Percentiles rank a stretch among this genome's conserved stretches.
phyloP scores from a whole-genome alignment of 1,140 invertebrate genomes.

The Drosophila lacteicornis region DNA sequence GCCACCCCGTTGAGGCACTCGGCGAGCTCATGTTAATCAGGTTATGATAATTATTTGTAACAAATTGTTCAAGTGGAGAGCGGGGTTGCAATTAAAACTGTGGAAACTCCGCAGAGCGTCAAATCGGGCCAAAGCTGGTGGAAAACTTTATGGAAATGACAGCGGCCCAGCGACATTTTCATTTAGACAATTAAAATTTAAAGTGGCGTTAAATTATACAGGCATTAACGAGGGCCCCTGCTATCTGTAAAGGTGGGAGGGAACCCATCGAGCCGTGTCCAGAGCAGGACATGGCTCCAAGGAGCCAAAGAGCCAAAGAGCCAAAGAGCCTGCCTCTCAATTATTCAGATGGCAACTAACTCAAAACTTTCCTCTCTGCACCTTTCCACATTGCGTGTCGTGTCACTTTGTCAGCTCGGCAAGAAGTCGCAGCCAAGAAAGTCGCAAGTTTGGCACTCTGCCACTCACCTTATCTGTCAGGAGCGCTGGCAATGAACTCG shows the following conservation, averaged over 20 bases:
- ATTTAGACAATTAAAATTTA: constrained; percentile 85
- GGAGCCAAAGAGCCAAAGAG: neutral
- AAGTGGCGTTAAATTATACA: constrained; percentile 85
- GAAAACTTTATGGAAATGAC: constrained; percentile 81
- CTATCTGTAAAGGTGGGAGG: neutral
- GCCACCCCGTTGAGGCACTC: constrained; percentile 14
- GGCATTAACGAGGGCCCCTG: constrained; percentile 62
- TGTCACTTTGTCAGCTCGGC: constrained; percentile 66
- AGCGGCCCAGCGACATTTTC: constrained; percentile 77
- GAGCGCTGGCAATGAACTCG: constrained; percentile 44
- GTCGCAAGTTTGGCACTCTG: constrained; percentile 27
- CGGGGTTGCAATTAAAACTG: constrained; percentile 73
- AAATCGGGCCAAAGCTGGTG: constrained; percentile 54
- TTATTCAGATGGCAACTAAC: constrained; percentile 66
- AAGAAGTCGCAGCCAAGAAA: constrained; percentile 24
- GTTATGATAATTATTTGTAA: constrained; percentile 85
- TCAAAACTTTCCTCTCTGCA: constrained; percentile 35
- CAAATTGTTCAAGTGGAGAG: constrained; percentile 67
- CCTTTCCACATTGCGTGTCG: constrained; percentile 23
- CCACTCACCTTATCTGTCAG: constrained; percentile 42
- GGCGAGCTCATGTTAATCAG: constrained; percentile 84
- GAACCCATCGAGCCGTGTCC: constrained; percentile 18
- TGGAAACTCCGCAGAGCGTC: constrained; percentile 68
- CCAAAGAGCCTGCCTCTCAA: constrained; percentile 45
- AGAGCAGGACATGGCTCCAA: constrained; percentile 9